A percentile compares a stretch with the other conserved stretches of the same genome.
Conservation (phyloP, 2,113 vertebrate genomes). For the Galemys pyrenaicus region DNA sequence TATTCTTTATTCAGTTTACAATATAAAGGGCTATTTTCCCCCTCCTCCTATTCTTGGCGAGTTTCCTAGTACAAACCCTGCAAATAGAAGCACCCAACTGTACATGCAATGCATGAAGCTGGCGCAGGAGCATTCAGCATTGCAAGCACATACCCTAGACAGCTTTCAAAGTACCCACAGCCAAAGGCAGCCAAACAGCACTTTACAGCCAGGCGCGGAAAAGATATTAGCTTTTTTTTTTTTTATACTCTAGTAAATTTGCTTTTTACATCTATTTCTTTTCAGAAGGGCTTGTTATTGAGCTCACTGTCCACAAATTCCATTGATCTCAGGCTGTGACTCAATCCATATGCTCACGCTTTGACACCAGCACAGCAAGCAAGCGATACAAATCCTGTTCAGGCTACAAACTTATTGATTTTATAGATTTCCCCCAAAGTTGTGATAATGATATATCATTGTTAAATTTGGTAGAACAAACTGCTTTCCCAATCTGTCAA, state of each 20-base stretch:
- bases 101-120: constrained; percentile 79
- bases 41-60: constrained; percentile 86
- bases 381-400: constrained; percentile 99
- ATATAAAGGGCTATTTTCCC: constrained; percentile 86
- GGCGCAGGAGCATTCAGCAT: constrained; percentile 79
- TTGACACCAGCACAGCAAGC: constrained; percentile 97
- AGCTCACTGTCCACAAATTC: constrained; percentile 99
- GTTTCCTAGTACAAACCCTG: constrained; percentile 87
- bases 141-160: constrained; percentile 86
- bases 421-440: constrained; percentile 99
- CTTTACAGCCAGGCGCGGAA: constrained; percentile 88
- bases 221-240: constrained; percentile 97
- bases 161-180: constrained; percentile 84
- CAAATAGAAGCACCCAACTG: constrained; percentile 87
- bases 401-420: constrained; percentile 99
- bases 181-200: constrained; percentile 87
- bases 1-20: constrained; percentile 91
- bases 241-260: constrained; percentile 96
- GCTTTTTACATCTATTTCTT: constrained; percentile 99
- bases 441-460: constrained; percentile 99
- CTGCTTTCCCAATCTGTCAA: constrained; percentile 99
- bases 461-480: constrained; percentile 99
- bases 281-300: constrained; percentile 99
- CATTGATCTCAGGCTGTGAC: constrained; percentile 99
- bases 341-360: constrained; percentile 97